A percentile compares a stretch with the other conserved stretches of the same genome.
phyloP scores from a whole-genome alignment of 2,888 invertebrate species.

The Lordiphosa andalusiaca region DNA sequence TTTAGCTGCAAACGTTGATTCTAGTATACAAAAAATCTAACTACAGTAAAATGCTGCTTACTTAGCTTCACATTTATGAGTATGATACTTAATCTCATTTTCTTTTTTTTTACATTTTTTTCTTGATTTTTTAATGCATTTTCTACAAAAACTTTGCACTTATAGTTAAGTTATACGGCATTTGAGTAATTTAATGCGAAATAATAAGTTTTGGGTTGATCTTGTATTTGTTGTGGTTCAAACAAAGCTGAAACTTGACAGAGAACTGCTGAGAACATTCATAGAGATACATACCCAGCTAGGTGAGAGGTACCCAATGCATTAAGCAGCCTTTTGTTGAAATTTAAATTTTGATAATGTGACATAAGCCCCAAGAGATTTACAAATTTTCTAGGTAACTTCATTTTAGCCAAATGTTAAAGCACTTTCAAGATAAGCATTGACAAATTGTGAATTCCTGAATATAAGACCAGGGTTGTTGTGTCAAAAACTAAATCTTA shows the following conservation, averaged over 20 bases:
- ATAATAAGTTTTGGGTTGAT: conserved; percentile 34
- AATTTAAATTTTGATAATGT: background rate
- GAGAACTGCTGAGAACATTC: conserved; percentile 15
- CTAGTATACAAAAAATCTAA: conserved; percentile 73
- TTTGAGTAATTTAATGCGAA: conserved; percentile 51
- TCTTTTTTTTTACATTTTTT: conserved; percentile 29
- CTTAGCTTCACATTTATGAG: conserved; percentile 55
- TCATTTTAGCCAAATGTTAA: no score
- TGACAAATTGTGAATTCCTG: no score
- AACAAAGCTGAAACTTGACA: conserved; percentile 44
- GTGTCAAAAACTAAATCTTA: no score
- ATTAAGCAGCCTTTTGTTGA: conserved; percentile 2
- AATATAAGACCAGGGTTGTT: no score
- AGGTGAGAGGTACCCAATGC: background rate
- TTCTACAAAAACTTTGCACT: conserved; percentile 64
- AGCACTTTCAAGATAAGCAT: no score
- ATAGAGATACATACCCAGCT: conserved; percentile 1
- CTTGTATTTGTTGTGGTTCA: conserved; percentile 24
- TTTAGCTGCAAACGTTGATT: conserved; percentile 67
- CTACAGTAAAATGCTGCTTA: conserved; percentile 65
- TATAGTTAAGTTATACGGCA: conserved; percentile 49
- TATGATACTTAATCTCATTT: conserved; percentile 37
- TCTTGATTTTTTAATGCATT: conserved; percentile 46
- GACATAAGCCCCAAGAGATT: no score
- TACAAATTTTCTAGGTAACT: no score